phyloP scores from a whole-genome alignment of 1,140 invertebrate genomes.

The Drosophila busckii region DNA sequence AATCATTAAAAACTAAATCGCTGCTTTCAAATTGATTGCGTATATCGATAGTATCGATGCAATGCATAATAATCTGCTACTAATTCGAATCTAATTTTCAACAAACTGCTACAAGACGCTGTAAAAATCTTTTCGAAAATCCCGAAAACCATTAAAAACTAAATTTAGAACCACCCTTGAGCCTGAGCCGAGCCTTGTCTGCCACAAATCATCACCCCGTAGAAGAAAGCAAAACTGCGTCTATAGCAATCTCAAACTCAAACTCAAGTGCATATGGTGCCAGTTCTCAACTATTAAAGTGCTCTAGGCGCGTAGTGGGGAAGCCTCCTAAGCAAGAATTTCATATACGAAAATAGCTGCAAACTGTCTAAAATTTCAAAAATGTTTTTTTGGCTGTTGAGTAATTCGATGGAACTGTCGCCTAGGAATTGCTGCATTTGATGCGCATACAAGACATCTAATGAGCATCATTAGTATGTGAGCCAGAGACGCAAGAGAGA shows the following conservation, averaged over 20 bases:
- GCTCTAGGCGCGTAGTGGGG: not conserved
- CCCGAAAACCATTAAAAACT: conserved; percentile 17
- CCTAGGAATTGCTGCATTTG: conserved; percentile 32
- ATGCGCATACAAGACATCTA: conserved; percentile 60
- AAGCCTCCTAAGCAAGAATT: too few species aligned
- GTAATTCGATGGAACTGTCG: conserved; percentile 60
- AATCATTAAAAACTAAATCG: too few species aligned
- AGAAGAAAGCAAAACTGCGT: conserved; percentile 5
- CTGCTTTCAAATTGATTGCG: too few species aligned
- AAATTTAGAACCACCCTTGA: conserved; percentile 21
- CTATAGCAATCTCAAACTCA: conserved; percentile 5
- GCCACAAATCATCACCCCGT: conserved; percentile 37
- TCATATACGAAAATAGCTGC: conserved; percentile 63
- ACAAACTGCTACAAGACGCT: too few species aligned
- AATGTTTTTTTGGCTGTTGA: conserved; percentile 42
- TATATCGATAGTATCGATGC: too few species aligned
- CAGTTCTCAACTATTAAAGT: too few species aligned
- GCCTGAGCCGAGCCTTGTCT: conserved; percentile 27
- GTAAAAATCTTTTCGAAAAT: too few species aligned
- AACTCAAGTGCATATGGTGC: not conserved
- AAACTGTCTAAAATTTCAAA: conserved; percentile 48
- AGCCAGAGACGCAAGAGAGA: not conserved
- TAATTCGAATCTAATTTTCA: too few species aligned
- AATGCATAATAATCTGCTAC: too few species aligned
- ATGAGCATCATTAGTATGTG: conserved; percentile 69